Conservation (phyloP, 2,888 invertebrate genomes). For the Microctonus brassicae region DNA sequence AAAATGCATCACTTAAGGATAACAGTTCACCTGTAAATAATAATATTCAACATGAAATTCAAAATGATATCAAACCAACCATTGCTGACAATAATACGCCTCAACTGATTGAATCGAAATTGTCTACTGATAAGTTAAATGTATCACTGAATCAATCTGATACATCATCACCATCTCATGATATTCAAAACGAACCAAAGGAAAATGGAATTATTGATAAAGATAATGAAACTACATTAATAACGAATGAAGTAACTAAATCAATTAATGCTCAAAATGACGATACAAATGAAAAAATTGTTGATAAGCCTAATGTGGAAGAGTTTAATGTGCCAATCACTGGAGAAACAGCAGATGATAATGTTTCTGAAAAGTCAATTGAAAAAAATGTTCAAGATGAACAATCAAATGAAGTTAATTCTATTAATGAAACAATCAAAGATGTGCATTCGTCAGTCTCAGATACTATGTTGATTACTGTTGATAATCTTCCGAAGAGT, state of each 20-base stretch:
- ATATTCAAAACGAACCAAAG: conserved; percentile 2
- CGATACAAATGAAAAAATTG: neutral
- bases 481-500: neutral
- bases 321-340: neutral
- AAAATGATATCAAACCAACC: neutral
- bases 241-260: neutral
- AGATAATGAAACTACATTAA: neutral
- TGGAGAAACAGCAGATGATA: conserved; percentile 1
- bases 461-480: neutral
- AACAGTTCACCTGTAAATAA: conserved; percentile 1
- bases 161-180: neutral
- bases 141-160: neutral
- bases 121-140: neutral
- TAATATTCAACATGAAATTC: neutral
- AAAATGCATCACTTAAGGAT: conserved; percentile 8
- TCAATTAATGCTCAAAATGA: neutral
- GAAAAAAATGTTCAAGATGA: neutral
- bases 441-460: neutral
- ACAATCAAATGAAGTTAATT: neutral
- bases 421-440: neutral
- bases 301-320: neutral
- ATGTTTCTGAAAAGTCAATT: neutral
- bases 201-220: neutral
- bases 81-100: neutral
- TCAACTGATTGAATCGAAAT: neutral